These are phyloP conservation scores for Pristionchus arcanus DNA, from an alignment of 2,888 invertebrate genomes.

Conservation along the genomic window DNA sequence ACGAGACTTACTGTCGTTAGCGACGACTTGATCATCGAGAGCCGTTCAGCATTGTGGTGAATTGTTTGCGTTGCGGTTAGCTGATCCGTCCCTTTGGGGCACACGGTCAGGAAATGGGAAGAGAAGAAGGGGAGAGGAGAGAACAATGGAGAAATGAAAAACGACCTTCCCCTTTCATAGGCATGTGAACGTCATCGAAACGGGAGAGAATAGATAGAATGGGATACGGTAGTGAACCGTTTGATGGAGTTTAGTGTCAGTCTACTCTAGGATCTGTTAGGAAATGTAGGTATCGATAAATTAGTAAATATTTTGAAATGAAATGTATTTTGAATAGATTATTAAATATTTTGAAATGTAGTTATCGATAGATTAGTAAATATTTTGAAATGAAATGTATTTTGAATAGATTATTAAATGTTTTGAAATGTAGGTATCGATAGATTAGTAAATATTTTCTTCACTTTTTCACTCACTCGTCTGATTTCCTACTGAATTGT, in stretches of 20 bases:
- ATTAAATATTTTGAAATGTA: too few species aligned
- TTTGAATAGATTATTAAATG: too few species aligned
- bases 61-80: conserved; percentile 40
- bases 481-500: background rate
- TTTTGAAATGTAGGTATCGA: too few species aligned
- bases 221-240: conserved; percentile 2
- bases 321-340: too few species aligned
- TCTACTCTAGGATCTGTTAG: background rate
- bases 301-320: background rate
- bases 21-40: background rate
- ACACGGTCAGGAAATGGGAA: conserved; percentile 49
- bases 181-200: conserved; percentile 26
- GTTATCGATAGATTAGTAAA: background rate
- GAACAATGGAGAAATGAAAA: conserved; percentile 13
- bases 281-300: background rate
- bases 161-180: background rate
- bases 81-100: background rate
- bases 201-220: background rate
- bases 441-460: background rate
- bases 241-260: background rate
- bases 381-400: too few species aligned
- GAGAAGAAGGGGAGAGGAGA: background rate
- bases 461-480: background rate
- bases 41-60: conserved; percentile 14
- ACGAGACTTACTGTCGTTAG: background rate